Percentiles rank a stretch among this genome's conserved stretches.
Evolutionary conservation across 1,140 invertebrate genomes (phyloP).

Genomic region (Rhagoletis pomonella): DNA sequence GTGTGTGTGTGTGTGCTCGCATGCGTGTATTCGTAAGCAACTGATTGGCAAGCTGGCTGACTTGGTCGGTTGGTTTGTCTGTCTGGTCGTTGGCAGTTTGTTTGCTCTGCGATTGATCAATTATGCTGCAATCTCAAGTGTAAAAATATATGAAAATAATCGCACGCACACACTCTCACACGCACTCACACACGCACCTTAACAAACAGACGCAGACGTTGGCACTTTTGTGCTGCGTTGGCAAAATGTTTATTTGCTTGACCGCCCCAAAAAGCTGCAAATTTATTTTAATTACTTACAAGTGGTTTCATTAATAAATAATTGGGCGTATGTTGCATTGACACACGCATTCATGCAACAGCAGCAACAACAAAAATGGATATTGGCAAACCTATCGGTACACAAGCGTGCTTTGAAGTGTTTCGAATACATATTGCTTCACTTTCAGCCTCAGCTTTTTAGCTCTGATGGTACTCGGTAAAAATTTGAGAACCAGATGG

Average conservation of each 20-base stretch:
- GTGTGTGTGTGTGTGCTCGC: neutral
- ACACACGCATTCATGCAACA: neutral
- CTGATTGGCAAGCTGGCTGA: conserved; percentile 6
- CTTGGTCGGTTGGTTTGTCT: neutral
- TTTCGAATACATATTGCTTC: neutral
- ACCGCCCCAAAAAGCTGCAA: conserved; percentile 20
- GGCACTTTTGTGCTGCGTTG: neutral
- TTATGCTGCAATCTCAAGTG: conserved; percentile 44
- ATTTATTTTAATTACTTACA: conserved; percentile 42
- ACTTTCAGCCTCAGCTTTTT: neutral
- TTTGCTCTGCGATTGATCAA: conserved; percentile 38
- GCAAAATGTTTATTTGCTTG: conserved; percentile 31
- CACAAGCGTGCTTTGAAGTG: neutral
- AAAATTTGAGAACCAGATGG: too few relatives aligned
- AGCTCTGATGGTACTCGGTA: neutral
- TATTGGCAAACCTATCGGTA: neutral
- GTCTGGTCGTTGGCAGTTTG: neutral
- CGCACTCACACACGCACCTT: neutral
- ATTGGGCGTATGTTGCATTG: conserved; percentile 28
- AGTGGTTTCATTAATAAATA: conserved; percentile 46
- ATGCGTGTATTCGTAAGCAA: neutral
- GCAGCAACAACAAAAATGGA: neutral
- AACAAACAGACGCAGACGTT: too few relatives aligned
- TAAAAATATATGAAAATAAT: conserved; percentile 47
- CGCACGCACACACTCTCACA: neutral